These are phyloP conservation scores for Castor canadensis DNA, from an alignment of 2,113 vertebrate species.

Conservation along the genomic window DNA sequence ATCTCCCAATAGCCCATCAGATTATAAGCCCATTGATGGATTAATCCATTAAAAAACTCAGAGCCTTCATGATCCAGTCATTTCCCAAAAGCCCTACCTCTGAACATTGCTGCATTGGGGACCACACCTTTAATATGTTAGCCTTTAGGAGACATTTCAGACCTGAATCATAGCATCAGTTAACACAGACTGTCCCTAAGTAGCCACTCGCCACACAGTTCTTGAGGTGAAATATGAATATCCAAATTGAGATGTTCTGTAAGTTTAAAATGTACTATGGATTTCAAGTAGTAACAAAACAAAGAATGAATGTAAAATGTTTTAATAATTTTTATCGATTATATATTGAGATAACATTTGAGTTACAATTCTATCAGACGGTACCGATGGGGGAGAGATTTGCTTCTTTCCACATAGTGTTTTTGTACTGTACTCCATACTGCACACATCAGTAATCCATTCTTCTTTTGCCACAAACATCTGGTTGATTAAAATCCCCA, in stretches of 20 bases:
- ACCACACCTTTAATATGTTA: not conserved
- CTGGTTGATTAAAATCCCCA: not conserved
- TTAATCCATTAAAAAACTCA: not conserved
- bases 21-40: not conserved
- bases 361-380: too few relatives aligned
- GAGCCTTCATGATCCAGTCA: not conserved
- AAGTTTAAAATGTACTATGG: not conserved
- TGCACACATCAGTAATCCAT: not conserved
- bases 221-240: not conserved
- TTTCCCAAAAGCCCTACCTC: not conserved
- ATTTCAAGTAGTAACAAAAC: not conserved
- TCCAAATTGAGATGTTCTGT: not conserved
- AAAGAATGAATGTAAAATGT: not conserved
- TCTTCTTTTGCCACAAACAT: not conserved
- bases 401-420: not conserved
- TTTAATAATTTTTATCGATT: conserved; percentile 19
- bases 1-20: not conserved
- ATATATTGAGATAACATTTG: not conserved
- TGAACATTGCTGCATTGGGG: not conserved
- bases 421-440: not conserved
- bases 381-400: not conserved
- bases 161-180: not conserved
- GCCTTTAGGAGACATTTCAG: not conserved
- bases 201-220: not conserved
- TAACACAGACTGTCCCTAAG: not conserved